Evolutionary conservation across 2,888 invertebrate species (phyloP), one percentile per base, ranked within the genome.

Genomic region (Eristalis arbustorum): DNA sequence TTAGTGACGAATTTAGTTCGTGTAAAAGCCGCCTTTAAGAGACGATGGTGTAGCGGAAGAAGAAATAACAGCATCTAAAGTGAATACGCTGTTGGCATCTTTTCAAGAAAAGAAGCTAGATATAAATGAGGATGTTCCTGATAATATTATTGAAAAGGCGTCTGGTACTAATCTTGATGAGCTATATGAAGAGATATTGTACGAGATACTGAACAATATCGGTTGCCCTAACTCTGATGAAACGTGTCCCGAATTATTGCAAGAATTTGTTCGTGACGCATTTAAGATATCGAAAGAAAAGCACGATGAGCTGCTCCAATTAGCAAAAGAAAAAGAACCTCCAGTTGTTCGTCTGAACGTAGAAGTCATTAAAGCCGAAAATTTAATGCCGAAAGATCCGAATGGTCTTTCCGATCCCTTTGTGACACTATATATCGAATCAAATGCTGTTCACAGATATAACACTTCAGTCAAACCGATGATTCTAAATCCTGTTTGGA

Each of bases 401-500:
- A 98, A 97, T 91, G 98, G 99, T n/a, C 94, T 98, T 88, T 98
- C 98, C 90, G 99, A 99, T 93, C 99, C 99, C 0, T 99, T 98
- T 92, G 98, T 99, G 78, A 98, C 98, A 88, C 94, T 99, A 90
- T 98, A 96, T 91, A 93, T 98, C 88, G 95, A 96, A 91, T 97
- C 97, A 1, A 95, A 96, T 84, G 95, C 96, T 2, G 94, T 96
- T 1, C 96, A 96, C 90, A 95, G 97, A 84, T 97, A 97, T 91
- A 97, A 97, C 89, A 98, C 99, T 0, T 97, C 98, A 0, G 98
- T 99, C 23, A 98, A 98, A 93, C 94, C 96, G 14, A 95, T 95
- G 89, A 98, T 98, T 0, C 94, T 99, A 37, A 96, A 96, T 92
- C 99, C 99, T 0, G 93, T 95, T 18, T 99, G 99, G 99, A 98